Conservation (phyloP, 2,113 vertebrate genomes). For the Pungitius pungitius region DNA sequence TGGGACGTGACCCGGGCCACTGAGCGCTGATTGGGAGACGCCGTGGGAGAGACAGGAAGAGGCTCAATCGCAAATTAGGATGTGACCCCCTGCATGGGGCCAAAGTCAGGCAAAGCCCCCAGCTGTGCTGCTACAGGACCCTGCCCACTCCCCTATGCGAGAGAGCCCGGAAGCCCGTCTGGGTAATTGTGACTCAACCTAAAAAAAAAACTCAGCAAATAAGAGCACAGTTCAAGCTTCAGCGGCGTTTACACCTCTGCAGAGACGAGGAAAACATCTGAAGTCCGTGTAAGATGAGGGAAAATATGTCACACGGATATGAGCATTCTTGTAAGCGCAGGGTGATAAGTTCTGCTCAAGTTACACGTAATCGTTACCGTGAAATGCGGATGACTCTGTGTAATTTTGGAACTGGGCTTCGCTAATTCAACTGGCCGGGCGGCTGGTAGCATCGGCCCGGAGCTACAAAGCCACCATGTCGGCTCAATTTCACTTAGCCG, state of each 20-base stretch:
- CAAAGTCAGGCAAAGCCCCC: conserved; percentile 44
- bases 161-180: background rate
- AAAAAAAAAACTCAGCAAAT: conserved; percentile 8
- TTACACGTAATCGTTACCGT: conserved; percentile 66
- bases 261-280: conserved; percentile 31
- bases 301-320: conserved; percentile 61
- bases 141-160: conserved; percentile 21
- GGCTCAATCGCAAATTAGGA: conserved; percentile 36
- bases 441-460: conserved; percentile 39
- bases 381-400: conserved; percentile 48
- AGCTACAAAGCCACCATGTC: conserved; percentile 35
- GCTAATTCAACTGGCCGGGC: conserved; percentile 41
- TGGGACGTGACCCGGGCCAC: conserved; percentile 17
- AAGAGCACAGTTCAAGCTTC: conserved; percentile 10
- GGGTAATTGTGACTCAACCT: conserved; percentile 37
- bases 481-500: conserved; percentile 56
- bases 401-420: conserved; percentile 29
- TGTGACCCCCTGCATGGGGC: conserved; percentile 56
- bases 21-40: conserved; percentile 47
- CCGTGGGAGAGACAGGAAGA: conserved; percentile 33
- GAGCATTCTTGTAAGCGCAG: conserved; percentile 43
- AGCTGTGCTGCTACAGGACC: conserved; percentile 48
- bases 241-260: conserved; percentile 33
- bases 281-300: conserved; percentile 38
- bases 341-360: conserved; percentile 51